phyloP scores from a whole-genome alignment of 2,888 invertebrate genomes.

The Villa cingulata region DNA sequence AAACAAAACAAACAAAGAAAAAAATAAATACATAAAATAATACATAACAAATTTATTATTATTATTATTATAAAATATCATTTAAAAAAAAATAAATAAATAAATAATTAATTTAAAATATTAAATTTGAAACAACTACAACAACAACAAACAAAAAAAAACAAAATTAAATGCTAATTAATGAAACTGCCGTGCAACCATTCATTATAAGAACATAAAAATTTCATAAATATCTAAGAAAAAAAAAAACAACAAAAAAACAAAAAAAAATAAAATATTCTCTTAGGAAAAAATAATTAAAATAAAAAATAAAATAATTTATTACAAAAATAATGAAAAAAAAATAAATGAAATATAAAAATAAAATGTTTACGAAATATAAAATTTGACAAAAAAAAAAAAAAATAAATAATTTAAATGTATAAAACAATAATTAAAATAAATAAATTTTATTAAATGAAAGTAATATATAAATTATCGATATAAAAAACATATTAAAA shows the following conservation, averaged over 20 bases:
- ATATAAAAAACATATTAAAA: no score
- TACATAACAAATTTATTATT: not conserved
- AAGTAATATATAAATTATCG: no score
- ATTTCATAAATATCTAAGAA: not conserved
- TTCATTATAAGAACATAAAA: not conserved
- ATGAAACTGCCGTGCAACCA: slow-evolving; percentile 8
- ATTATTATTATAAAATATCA: not conserved
- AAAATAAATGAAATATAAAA: no score
- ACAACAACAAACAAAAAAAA: not conserved
- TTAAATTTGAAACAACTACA: not conserved
- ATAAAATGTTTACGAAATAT: no score
- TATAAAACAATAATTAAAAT: no score
- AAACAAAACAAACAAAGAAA: no score
- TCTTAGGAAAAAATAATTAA: not conserved
- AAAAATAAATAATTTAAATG: not conserved
- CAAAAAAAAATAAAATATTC: not conserved
- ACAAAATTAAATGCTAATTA: slow-evolving; percentile 2
- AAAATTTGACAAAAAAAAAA: not conserved
- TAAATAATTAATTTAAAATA: not conserved
- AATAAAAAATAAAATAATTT: no score
- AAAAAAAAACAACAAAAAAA: not conserved
- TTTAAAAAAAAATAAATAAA: not conserved
- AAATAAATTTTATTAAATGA: no score
- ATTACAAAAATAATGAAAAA: no score
- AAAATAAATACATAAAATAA: no score